These are phyloP conservation scores for Sebastes oblongus DNA, from an alignment of 2,797 vertebrate genomes.

Conservation along the genomic window DNA sequence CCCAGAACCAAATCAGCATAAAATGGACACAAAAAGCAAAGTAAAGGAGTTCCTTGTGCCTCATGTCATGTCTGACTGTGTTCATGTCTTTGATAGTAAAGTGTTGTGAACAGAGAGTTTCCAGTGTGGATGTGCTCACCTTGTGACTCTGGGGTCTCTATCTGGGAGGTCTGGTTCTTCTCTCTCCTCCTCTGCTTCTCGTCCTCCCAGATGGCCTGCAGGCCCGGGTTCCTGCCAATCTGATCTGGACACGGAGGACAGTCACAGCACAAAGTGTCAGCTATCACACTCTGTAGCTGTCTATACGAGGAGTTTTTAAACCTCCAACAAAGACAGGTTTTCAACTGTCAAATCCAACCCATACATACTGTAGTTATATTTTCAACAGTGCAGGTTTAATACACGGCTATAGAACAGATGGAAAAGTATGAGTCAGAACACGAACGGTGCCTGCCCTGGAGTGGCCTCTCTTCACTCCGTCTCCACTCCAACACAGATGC, in stretches of 20 bases:
- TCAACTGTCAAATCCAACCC: neutral
- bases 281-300: neutral
- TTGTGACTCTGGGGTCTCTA: constrained; percentile 89
- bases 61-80: neutral
- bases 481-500: constrained; percentile 15
- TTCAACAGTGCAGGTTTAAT: neutral
- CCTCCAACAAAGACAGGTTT: neutral
- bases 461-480: constrained; percentile 8
- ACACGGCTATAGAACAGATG: constrained; percentile 19
- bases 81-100: neutral
- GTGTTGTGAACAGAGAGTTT: neutral
- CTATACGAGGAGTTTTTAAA: neutral
- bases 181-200: constrained; percentile 93
- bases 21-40: neutral
- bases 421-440: constrained; percentile 41
- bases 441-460: constrained; percentile 4
- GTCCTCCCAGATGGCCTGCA: constrained; percentile 98
- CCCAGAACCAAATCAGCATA: neutral
- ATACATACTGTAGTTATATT: neutral
- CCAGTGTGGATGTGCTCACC: constrained; percentile 78
- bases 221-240: constrained; percentile 93
- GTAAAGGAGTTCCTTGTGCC: neutral
- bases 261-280: constrained; percentile 14
- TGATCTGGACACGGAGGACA: constrained; percentile 83
- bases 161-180: constrained; percentile 88